Conservation (phyloP, 2,113 vertebrate genomes). For the Peromyscus polionotus region DNA sequence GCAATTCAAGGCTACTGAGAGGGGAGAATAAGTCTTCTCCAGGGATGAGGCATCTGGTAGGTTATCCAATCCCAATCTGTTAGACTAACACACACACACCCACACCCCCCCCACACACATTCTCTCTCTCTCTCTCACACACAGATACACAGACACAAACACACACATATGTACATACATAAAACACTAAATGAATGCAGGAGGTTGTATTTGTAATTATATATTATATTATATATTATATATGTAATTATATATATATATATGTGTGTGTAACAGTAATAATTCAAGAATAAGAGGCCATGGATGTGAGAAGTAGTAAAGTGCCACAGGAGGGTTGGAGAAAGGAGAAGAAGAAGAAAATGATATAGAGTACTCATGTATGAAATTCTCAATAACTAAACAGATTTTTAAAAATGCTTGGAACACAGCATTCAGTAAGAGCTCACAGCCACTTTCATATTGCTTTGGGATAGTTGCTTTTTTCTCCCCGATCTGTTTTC, state of each 20-base stretch:
- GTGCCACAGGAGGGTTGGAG: background rate
- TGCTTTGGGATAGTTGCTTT: background rate
- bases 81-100: background rate
- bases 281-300: background rate
- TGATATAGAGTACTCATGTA: background rate
- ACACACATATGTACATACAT: background rate
- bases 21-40: background rate
- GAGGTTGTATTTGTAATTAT: background rate
- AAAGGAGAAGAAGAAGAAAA: background rate
- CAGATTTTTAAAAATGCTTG: background rate
- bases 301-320: background rate
- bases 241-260: too few relatives aligned
- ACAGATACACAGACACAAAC: background rate
- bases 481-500: background rate
- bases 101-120: background rate
- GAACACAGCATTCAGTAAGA: background rate
- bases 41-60: background rate
- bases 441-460: background rate
- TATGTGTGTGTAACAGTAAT: background rate
- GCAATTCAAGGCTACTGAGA: background rate
- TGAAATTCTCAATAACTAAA: background rate
- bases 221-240: too few relatives aligned
- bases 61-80: background rate
- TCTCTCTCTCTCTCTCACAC: too few relatives aligned
- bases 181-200: background rate